These are phyloP conservation scores for Sycophila texana DNA, from an alignment of 2,888 invertebrate species.

Conservation along the genomic window DNA sequence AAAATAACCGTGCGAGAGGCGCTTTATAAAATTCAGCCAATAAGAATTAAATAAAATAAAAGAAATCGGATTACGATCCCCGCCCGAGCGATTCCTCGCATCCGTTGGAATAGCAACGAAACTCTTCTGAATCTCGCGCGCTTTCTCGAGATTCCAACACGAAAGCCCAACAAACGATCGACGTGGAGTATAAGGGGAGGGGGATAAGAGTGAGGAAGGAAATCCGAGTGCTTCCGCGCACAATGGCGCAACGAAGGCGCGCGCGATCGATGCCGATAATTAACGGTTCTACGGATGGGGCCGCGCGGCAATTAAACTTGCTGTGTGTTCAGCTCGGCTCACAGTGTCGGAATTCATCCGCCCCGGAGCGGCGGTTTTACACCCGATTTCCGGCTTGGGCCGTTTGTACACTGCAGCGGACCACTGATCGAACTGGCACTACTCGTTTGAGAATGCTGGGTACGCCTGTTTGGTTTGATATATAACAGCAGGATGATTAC, in stretches of 20 bases:
- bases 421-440: neutral
- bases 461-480: too few species aligned
- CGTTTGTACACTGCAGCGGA: too few species aligned
- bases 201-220: neutral
- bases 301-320: slow-evolving; percentile 31
- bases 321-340: too few species aligned
- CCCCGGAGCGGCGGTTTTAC: neutral
- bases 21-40: too few species aligned
- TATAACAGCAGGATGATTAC: too few species aligned
- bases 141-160: too few species aligned
- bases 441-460: neutral
- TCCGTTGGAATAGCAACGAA: too few species aligned
- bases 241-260: neutral
- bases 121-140: too few species aligned
- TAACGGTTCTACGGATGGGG: slow-evolving; percentile 20
- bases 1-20: too few species aligned
- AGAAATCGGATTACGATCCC: too few species aligned
- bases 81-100: too few species aligned
- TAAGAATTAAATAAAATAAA: too few species aligned
- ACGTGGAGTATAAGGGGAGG: neutral
- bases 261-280: slow-evolving; percentile 45
- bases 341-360: neutral
- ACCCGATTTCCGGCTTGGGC: neutral
- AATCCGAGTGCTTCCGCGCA: slow-evolving; percentile 23
- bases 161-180: neutral